Percentiles rank a stretch among this genome's conserved stretches.
phyloP scores from a whole-genome alignment of 2,113 vertebrate genomes.

The Lonchura striata region DNA sequence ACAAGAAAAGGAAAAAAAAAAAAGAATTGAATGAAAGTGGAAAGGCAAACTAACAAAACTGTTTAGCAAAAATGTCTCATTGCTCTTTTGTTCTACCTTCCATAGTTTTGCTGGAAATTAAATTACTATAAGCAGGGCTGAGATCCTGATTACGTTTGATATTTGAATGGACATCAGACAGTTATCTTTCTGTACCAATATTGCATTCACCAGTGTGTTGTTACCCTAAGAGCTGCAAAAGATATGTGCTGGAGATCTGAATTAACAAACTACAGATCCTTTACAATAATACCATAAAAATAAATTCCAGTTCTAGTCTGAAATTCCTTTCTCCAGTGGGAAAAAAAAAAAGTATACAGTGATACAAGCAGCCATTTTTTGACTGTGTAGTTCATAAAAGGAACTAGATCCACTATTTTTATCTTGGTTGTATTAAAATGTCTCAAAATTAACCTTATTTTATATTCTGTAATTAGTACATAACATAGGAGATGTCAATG shows the following conservation, averaged over 20 bases:
- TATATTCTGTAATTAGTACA: not conserved
- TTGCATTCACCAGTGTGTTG: not conserved
- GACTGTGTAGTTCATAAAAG: not conserved
- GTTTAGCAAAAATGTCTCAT: not conserved
- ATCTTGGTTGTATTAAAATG: not conserved
- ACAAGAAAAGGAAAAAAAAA: not conserved
- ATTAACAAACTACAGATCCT: not conserved
- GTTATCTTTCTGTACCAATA: not conserved
- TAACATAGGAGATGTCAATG: not conserved
- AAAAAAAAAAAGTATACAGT: not conserved
- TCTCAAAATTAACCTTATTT: not conserved
- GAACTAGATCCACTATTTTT: not conserved
- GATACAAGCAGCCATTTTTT: not conserved
- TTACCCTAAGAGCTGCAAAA: not conserved
- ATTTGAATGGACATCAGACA: not conserved
- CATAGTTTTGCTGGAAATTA: not conserved
- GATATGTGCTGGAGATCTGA: not conserved
- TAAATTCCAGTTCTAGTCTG: not conserved
- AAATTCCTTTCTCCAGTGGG: not conserved
- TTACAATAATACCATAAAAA: not conserved
- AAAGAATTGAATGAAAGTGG: not conserved
- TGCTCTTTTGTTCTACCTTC: not conserved
- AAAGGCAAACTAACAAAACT: not conserved
- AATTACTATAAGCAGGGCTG: not conserved
- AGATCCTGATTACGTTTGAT: not conserved